These are phyloP conservation scores for Podotricha telesiphe DNA, from an alignment of 2,888 invertebrate species.

Conservation along the genomic window DNA sequence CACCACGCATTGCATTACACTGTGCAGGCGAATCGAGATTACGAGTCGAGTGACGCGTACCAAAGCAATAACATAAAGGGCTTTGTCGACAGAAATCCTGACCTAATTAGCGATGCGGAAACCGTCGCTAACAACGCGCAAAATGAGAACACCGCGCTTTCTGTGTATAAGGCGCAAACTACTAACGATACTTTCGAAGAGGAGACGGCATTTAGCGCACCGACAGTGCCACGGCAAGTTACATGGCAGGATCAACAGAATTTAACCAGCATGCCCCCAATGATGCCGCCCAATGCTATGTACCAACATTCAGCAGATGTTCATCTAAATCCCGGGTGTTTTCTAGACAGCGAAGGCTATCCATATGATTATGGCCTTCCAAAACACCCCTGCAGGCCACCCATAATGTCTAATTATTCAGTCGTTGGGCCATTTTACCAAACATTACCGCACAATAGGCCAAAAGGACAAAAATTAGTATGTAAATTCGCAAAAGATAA, in stretches of 20 bases:
- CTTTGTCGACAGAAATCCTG: slow-evolving; percentile 89
- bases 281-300: slow-evolving; percentile 82
- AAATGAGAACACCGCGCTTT: slow-evolving; percentile 74
- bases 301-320: slow-evolving; percentile 89
- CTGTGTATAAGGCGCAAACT: slow-evolving; percentile 75
- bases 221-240: slow-evolving; percentile 78
- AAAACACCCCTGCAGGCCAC: slow-evolving; percentile 82
- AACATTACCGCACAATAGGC: slow-evolving; percentile 89
- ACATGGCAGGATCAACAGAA: slow-evolving; percentile 82
- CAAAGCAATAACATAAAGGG: slow-evolving; percentile 79
- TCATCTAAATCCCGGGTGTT: slow-evolving; percentile 89
- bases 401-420: slow-evolving; percentile 75
- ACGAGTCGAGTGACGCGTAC: slow-evolving; percentile 82
- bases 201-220: slow-evolving; percentile 71
- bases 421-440: slow-evolving; percentile 86
- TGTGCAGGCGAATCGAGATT: slow-evolving; percentile 78
- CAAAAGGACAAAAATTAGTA: slow-evolving; percentile 81
- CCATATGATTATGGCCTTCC: slow-evolving; percentile 91
- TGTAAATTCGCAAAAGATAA: slow-evolving; percentile 80
- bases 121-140: slow-evolving; percentile 80
- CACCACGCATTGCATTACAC: slow-evolving; percentile 83
- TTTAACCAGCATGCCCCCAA: slow-evolving; percentile 55
- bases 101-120: slow-evolving; percentile 91
- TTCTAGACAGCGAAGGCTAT: slow-evolving; percentile 90
- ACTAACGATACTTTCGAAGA: slow-evolving; percentile 71